Evolutionary conservation across 1,140 invertebrate genomes (phyloP).

Genomic region (Palaemon carinicauda): DNA sequence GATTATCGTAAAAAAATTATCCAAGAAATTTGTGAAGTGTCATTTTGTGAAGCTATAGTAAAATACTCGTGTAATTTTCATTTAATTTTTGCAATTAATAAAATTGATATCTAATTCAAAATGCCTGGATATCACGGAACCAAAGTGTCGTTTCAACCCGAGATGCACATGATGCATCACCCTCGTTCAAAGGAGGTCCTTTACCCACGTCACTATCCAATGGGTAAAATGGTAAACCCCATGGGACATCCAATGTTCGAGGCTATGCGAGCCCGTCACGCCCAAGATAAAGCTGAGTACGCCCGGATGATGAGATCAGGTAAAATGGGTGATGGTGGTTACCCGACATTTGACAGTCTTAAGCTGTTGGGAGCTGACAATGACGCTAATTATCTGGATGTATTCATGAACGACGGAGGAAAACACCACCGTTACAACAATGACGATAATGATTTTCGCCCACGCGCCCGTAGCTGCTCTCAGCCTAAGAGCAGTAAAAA

Average conservation of each 20-base stretch:
- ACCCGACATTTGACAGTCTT: constrained; percentile 54
- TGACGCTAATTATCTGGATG: constrained; percentile 52
- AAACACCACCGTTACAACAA: background rate
- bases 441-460: constrained; percentile 9
- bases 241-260: constrained; percentile 39
- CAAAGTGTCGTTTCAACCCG: constrained; percentile 32
- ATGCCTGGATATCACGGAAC: constrained; percentile 55
- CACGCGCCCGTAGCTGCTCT: constrained; percentile 34
- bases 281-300: constrained; percentile 37
- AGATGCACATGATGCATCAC: constrained; percentile 25
- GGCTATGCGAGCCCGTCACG: constrained; percentile 14
- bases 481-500: constrained; percentile 9
- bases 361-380: constrained; percentile 54
- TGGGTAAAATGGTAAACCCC: background rate
- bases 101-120: background rate
- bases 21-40: too few relatives aligned
- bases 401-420: constrained; percentile 39
- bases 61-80: too few relatives aligned
- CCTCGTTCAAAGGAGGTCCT: constrained; percentile 21
- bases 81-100: background rate
- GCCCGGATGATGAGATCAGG: constrained; percentile 34
- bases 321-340: constrained; percentile 21
- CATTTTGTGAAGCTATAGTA: too few relatives aligned
- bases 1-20: too few relatives aligned
- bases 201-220: constrained; percentile 6